These are phyloP conservation scores for Chelidonichthys spinosus DNA, from an alignment of 2,797 vertebrate species.

Conservation along the genomic window DNA sequence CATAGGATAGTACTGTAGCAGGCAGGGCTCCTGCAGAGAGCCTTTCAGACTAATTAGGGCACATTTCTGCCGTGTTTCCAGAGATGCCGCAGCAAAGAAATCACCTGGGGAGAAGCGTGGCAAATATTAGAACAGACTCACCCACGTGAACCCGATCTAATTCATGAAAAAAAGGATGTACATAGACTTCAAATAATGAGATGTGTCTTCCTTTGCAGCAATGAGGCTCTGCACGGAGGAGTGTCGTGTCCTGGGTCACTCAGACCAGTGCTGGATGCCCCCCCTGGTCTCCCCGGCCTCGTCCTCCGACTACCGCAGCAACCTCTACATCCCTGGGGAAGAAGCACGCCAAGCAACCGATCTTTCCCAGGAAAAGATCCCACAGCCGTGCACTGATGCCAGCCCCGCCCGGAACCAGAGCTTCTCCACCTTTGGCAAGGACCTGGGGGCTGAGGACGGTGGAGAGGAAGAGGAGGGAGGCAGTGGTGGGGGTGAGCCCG, in stretches of 20 bases:
- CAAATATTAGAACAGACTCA: conserved; percentile 27
- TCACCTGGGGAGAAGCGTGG: conserved; percentile 37
- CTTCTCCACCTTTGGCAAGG: conserved; percentile 97
- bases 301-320: conserved; percentile 93
- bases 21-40: conserved; percentile 53
- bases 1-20: conserved; percentile 50
- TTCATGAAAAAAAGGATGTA: neutral
- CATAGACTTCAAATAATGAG: neutral
- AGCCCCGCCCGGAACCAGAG: conserved; percentile 90
- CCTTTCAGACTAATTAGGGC: conserved; percentile 68
- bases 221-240: conserved; percentile 97
- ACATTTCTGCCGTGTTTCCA: conserved; percentile 50
- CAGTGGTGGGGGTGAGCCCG: conserved; percentile 64
- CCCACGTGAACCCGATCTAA: conserved; percentile 3
- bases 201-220: conserved; percentile 75
- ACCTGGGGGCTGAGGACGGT: conserved; percentile 70
- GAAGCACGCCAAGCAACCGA: conserved; percentile 79
- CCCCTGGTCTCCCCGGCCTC: conserved; percentile 89
- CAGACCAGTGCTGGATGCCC: conserved; percentile 99
- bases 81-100: conserved; percentile 25
- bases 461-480: conserved; percentile 81
- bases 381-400: conserved; percentile 81
- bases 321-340: conserved; percentile 97
- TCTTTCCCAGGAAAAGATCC: conserved; percentile 83
- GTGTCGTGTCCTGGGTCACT: conserved; percentile 95